Percentiles rank a stretch among this genome's conserved stretches.
Conservation (phyloP, 1,140 invertebrate species). For the Solenopsis invicta region DNA sequence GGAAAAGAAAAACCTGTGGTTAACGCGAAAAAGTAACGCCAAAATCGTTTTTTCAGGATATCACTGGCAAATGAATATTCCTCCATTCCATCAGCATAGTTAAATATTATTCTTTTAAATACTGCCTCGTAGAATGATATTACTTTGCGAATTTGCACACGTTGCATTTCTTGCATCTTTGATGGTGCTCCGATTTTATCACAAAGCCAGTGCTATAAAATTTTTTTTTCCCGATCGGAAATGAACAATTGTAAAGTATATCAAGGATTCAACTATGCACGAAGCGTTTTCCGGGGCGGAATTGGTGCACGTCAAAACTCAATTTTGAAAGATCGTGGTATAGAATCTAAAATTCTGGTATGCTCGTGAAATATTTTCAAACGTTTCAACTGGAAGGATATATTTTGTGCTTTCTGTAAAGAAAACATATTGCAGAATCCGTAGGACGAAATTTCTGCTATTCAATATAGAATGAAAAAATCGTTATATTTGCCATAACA, state of each 20-base stretch:
- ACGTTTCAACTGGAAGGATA: background rate
- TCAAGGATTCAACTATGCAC: conserved; percentile 10
- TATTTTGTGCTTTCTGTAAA: conserved; percentile 37
- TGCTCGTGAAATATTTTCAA: conserved; percentile 49
- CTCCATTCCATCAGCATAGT: background rate
- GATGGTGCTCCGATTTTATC: background rate
- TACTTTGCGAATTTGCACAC: background rate
- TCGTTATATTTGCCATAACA: background rate
- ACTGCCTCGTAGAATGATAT: background rate
- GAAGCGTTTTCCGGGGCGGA: background rate
- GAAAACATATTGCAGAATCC: conserved; percentile 36
- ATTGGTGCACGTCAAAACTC: conserved; percentile 68
- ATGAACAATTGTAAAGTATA: conserved; percentile 48
- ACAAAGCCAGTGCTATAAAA: background rate
- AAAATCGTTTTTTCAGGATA: background rate
- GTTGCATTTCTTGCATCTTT: background rate
- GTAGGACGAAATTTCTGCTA: background rate
- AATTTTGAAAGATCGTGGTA: conserved; percentile 45
- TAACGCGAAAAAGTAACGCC: background rate
- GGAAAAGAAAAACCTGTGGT: background rate
- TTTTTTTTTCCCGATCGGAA: background rate
- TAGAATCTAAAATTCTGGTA: conserved; percentile 36
- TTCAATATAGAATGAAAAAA: background rate
- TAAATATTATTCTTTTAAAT: conserved; percentile 46
- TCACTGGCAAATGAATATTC: conserved; percentile 6